phyloP scores from a whole-genome alignment of 2,797 vertebrate species.

The Scyliorhinus canicula region DNA sequence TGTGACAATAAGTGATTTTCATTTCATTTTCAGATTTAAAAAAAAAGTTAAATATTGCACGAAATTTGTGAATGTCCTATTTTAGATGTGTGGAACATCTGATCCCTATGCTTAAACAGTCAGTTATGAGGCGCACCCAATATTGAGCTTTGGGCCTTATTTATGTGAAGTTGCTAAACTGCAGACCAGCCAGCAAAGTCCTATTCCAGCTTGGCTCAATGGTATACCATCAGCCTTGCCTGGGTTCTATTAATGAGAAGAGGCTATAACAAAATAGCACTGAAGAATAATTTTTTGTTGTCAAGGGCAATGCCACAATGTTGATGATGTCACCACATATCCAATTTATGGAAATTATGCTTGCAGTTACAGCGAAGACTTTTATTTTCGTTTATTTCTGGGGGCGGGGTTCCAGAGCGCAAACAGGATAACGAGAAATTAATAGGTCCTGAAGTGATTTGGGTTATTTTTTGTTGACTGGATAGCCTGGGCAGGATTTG shows the following conservation, averaged over 20 bases:
- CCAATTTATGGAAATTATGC: background rate
- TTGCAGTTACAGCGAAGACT: background rate
- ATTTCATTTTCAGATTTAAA: no score
- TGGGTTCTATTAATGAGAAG: background rate
- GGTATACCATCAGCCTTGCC: background rate
- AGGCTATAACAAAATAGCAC: background rate
- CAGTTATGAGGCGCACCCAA: no score
- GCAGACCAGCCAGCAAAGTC: background rate
- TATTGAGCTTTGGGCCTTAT: background rate
- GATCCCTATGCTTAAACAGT: background rate
- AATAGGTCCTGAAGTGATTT: no score
- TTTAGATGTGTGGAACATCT: background rate
- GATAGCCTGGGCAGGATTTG: no score
- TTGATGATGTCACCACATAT: background rate
- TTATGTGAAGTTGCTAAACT: background rate
- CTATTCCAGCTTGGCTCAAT: background rate
- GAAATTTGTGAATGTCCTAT: background rate
- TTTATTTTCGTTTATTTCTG: background rate
- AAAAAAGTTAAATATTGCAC: no score
- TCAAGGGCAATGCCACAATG: background rate
- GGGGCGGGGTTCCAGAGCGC: background rate
- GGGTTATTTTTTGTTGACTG: no score
- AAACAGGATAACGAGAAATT: background rate
- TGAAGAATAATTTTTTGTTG: background rate
- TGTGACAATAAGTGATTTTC: no score